phyloP scores from a whole-genome alignment of 2,113 vertebrate genomes.

The Ammodytes marinus region DNA sequence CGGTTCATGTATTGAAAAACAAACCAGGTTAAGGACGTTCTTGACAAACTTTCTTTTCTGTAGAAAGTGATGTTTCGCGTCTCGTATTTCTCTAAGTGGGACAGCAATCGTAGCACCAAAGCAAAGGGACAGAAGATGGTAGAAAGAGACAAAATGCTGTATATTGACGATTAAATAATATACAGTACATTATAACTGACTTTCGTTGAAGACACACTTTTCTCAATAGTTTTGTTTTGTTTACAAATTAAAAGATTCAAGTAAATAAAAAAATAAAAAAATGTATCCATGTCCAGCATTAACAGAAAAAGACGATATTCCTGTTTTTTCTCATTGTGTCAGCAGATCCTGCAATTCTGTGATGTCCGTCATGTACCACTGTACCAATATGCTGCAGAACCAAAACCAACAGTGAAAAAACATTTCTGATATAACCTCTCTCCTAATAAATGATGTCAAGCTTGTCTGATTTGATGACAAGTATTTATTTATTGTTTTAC shows the following conservation, averaged over 20 bases:
- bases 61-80: slow-evolving; percentile 52
- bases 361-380: slow-evolving; percentile 12
- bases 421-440: slow-evolving; percentile 20
- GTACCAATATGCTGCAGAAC: slow-evolving; percentile 50
- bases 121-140: slow-evolving; percentile 18
- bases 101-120: slow-evolving; percentile 50
- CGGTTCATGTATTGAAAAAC: slow-evolving; percentile 73
- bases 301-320: slow-evolving; percentile 38
- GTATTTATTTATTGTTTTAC: slow-evolving; percentile 85
- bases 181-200: slow-evolving; percentile 1
- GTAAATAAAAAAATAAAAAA: slow-evolving; percentile 1
- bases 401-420: slow-evolving; percentile 60
- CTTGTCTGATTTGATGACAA: slow-evolving; percentile 80
- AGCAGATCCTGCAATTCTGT: slow-evolving; percentile 23
- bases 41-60: slow-evolving; percentile 74
- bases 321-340: slow-evolving; percentile 8
- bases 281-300: slow-evolving; percentile 28
- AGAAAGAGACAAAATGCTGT: slow-evolving; percentile 8
- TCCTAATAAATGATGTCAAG: slow-evolving; percentile 77
- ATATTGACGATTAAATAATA: neutral
- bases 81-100: slow-evolving; percentile 36
- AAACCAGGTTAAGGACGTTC: slow-evolving; percentile 76
- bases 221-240: slow-evolving; percentile 70
- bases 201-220: slow-evolving; percentile 5
- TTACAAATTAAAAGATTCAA: slow-evolving; percentile 38